phyloP scores from a whole-genome alignment of 2,113 vertebrate species.

The Oryzias javanicus region DNA sequence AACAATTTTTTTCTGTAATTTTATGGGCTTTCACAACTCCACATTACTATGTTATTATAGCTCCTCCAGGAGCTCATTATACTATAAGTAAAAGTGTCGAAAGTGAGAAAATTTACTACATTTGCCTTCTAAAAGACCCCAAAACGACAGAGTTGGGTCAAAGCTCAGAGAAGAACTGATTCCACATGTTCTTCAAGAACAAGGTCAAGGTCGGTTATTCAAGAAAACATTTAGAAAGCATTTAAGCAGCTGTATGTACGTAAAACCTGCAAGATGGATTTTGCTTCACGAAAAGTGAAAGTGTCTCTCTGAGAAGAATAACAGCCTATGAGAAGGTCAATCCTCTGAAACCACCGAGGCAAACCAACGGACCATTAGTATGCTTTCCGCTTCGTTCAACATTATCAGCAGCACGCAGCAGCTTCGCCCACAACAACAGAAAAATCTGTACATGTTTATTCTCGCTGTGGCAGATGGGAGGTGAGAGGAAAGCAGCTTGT shows the following conservation, averaged over 20 bases:
- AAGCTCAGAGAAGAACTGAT: neutral
- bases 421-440: constrained; percentile 22
- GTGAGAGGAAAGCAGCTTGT: constrained; percentile 21
- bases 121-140: too few species aligned
- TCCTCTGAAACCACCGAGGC: constrained; percentile 57
- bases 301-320: constrained; percentile 60
- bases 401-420: constrained; percentile 63
- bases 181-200: constrained; percentile 5
- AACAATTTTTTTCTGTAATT: too few species aligned
- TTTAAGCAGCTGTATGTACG: constrained; percentile 6
- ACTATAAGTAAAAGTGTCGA: too few species aligned
- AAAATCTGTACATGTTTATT: constrained; percentile 36
- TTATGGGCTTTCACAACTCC: too few species aligned
- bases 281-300: constrained; percentile 37
- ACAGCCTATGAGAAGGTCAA: constrained; percentile 67
- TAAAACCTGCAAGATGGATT: constrained; percentile 32
- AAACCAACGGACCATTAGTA: constrained; percentile 49
- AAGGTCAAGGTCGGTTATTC: constrained; percentile 7
- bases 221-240: constrained; percentile 19
- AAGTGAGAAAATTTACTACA: too few species aligned
- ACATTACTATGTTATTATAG: too few species aligned
- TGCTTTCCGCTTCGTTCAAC: constrained; percentile 45
- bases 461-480: constrained; percentile 12
- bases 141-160: too few species aligned
- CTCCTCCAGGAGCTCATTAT: too few species aligned